Base-by-base conservation (phyloP, 2,888 invertebrate species). In the Sericinus montela region DNA sequence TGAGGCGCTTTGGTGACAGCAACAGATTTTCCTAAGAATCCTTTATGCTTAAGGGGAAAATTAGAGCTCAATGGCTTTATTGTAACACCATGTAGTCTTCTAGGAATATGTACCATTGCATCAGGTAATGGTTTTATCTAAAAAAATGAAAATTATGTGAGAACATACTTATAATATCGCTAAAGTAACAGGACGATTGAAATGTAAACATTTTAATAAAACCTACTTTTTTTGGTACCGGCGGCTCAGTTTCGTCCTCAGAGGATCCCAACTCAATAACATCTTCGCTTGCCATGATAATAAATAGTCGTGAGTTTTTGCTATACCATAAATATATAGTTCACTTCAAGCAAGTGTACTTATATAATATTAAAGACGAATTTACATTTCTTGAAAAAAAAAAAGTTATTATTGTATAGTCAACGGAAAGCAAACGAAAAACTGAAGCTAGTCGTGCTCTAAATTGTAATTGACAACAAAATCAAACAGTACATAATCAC, bases 201-300 rank as follows among this genome's bases (percentile, higher is more conserved):
- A 32, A 32, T 3, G 4, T 32, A 32, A 7, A 11, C 7, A 10
- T 11, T 8, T 16, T 10, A 48, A 43, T 34, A 47, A 7, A 35
- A 39, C 50, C 48, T 60, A 88, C 88, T 74, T 77, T 84, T 62
- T 85, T 87, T 11, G 75, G 73, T 19, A 71, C 72, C 42, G 50
- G 45, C 56, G 85, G 82, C 59, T 75, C 72, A 9, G 72, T 56
- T 48, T 88, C 88, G 55, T 88, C 88, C 48, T 88, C 88, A 35
- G 88, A 88, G 58, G 88, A 88, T 38, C 75, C 86, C 59, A 87
- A 69, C 65, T 86, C 86, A 53, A 88, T 88, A 48, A 88, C 82
- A 72, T 85, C 86, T 48, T 76, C 73, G 59, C 68, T 74, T 63
- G 75, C 78, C 85, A 85, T 87, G 44, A 7, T 11, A 0, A 11